Evolutionary conservation across 2,888 invertebrate species (phyloP).

Genomic region (Acrocyrtus sp.): DNA sequence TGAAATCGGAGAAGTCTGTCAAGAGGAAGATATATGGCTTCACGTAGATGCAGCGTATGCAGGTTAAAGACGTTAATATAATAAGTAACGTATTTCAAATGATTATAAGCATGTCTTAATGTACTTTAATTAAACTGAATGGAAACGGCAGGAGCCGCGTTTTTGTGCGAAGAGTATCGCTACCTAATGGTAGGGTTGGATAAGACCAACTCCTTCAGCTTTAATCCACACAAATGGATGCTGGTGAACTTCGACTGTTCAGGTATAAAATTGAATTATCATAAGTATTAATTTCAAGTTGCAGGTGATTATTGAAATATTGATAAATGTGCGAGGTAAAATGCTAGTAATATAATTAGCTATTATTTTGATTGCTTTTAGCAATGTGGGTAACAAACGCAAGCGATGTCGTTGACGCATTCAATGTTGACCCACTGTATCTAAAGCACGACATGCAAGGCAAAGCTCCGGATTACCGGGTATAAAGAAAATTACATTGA

Average conservation of each 20-base stretch:
- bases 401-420: conserved; percentile 90
- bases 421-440: conserved; percentile 97
- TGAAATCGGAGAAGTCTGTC: conserved; percentile 91
- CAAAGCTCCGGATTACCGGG: conserved; percentile 89
- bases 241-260: conserved; percentile 99
- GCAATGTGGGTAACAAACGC: conserved; percentile 77
- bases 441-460: conserved; percentile 94
- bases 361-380: neutral
- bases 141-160: conserved; percentile 81
- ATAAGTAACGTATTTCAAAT: too few relatives aligned
- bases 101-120: too few relatives aligned
- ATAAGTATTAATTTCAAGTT: neutral
- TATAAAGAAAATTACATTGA: conserved; percentile 66
- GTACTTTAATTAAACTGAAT: neutral
- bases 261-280: conserved; percentile 85
- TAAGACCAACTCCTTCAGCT: conserved; percentile 94
- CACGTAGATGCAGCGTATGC: conserved; percentile 99
- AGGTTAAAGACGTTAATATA: conserved; percentile 69
- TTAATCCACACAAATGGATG: conserved; percentile 99
- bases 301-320: too few relatives aligned
- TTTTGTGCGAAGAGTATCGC: conserved; percentile 97
- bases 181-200: conserved; percentile 89
- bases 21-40: conserved; percentile 82
- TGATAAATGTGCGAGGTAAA: neutral
- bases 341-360: neutral